Conservation (phyloP, 1,140 invertebrate species). For the Druon quercuslanigerum region DNA sequence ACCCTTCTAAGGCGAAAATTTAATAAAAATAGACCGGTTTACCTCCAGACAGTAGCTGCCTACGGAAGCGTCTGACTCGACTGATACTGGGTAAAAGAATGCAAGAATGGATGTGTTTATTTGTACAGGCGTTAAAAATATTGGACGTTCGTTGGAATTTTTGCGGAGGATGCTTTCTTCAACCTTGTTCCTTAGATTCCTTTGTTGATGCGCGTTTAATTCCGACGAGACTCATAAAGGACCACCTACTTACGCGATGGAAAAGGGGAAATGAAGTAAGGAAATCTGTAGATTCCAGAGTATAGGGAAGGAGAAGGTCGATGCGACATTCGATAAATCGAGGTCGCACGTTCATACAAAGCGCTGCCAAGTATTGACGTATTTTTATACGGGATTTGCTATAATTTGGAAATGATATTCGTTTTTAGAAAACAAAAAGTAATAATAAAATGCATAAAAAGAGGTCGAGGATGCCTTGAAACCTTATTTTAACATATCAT, state of each 20-base stretch:
- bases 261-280: slow-evolving; percentile 11
- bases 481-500: too few species aligned
- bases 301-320: slow-evolving; percentile 10
- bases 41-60: not conserved
- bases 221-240: slow-evolving; percentile 20
- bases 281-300: slow-evolving; percentile 23
- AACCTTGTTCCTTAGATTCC: not conserved
- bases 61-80: not conserved
- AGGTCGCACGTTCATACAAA: slow-evolving; percentile 13
- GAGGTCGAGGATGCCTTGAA: too few species aligned
- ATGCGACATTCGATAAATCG: slow-evolving; percentile 21
- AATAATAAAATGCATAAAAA: too few species aligned
- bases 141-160: not conserved
- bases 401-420: too few species aligned
- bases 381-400: not conserved
- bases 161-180: not conserved
- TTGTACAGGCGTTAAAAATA: not conserved
- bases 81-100: not conserved
- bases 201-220: not conserved
- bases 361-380: slow-evolving; percentile 5
- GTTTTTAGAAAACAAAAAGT: too few species aligned
- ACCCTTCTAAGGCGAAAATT: slow-evolving; percentile 2
- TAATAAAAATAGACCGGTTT: slow-evolving; percentile 8
- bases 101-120: not conserved
- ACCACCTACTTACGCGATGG: slow-evolving; percentile 12